A percentile compares a stretch with the other conserved stretches of the same genome.
Conservation (phyloP, 1,140 invertebrate genomes). For the Sycobia sp. region DNA sequence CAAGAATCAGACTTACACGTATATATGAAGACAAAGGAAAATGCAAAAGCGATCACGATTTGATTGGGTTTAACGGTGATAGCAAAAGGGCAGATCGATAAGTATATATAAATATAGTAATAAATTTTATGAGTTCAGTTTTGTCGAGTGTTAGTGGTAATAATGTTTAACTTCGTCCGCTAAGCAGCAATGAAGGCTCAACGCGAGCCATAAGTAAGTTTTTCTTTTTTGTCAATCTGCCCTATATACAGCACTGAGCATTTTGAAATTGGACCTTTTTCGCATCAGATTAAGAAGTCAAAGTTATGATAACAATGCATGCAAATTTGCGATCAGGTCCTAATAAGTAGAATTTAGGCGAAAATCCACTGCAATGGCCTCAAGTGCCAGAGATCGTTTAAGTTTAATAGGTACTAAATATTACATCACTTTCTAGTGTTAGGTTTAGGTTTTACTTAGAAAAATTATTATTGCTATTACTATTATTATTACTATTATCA, state of each 20-base stretch:
- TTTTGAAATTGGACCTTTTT: too few species aligned
- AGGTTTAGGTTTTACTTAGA: slow-evolving; percentile 57
- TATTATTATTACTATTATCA: slow-evolving; percentile 53
- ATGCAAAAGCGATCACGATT: slow-evolving; percentile 9
- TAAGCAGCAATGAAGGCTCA: background rate
- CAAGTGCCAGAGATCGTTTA: slow-evolving; percentile 46
- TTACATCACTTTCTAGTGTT: slow-evolving; percentile 53
- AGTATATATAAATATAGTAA: slow-evolving; percentile 26
- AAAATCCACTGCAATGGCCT: slow-evolving; percentile 14
- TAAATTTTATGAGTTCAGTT: slow-evolving; percentile 34
- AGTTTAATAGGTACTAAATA: slow-evolving; percentile 57
- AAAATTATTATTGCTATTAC: slow-evolving; percentile 45
- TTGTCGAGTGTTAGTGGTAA: slow-evolving; percentile 25
- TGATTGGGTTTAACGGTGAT: background rate
- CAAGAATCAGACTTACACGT: slow-evolving; percentile 17
- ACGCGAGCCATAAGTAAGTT: background rate
- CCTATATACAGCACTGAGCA: slow-evolving; percentile 8
- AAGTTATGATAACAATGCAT: too few species aligned
- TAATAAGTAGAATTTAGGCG: slow-evolving; percentile 37
- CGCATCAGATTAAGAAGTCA: too few species aligned
- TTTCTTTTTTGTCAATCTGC: slow-evolving; percentile 24
- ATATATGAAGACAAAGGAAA: background rate
- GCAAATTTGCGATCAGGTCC: slow-evolving; percentile 27
- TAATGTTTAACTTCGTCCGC: slow-evolving; percentile 3
- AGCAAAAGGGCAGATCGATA: slow-evolving; percentile 13